phyloP scores from a whole-genome alignment of 2,888 invertebrate genomes.

The Pharmacophagus antenor region DNA sequence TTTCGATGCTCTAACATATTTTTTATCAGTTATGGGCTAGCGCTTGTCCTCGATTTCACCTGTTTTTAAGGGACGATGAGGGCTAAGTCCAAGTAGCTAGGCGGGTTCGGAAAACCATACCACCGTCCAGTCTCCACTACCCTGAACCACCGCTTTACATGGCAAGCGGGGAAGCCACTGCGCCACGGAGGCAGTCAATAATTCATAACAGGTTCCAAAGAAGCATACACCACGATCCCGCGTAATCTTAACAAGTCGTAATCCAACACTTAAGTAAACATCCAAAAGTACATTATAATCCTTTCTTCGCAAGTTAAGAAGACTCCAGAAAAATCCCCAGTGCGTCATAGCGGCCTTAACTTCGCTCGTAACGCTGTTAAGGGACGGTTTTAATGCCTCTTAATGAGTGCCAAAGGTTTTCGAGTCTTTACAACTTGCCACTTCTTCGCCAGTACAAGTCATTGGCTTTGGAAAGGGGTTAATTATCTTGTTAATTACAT shows the following conservation, averaged over 20 bases:
- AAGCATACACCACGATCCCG: conserved; percentile 3
- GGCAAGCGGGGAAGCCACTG: no score
- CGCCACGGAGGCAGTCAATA: no score
- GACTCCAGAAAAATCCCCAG: conserved; percentile 45
- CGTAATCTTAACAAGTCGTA: conserved; percentile 21
- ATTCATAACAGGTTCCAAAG: not conserved
- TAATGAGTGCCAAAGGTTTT: conserved; percentile 28
- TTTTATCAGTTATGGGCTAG: no score
- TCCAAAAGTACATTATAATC: conserved; percentile 31
- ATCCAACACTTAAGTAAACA: conserved; percentile 25
- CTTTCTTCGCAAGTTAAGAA: conserved; percentile 36
- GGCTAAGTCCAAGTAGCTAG: no score
- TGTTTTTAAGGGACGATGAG: no score
- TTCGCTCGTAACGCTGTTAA: conserved; percentile 50
- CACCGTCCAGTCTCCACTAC: no score
- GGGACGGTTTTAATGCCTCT: conserved; percentile 33
- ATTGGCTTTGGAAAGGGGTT: not conserved
- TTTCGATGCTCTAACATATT: no score
- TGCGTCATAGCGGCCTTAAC: conserved; percentile 38
- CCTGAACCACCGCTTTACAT: no score
- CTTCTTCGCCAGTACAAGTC: conserved; percentile 13
- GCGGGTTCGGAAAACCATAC: no score
- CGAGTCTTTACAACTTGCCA: conserved; percentile 31
- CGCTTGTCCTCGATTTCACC: no score
- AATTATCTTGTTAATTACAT: not conserved